These are phyloP conservation scores for Drosophila serrata DNA, from an alignment of 1,140 invertebrate genomes.

Conservation along the genomic window DNA sequence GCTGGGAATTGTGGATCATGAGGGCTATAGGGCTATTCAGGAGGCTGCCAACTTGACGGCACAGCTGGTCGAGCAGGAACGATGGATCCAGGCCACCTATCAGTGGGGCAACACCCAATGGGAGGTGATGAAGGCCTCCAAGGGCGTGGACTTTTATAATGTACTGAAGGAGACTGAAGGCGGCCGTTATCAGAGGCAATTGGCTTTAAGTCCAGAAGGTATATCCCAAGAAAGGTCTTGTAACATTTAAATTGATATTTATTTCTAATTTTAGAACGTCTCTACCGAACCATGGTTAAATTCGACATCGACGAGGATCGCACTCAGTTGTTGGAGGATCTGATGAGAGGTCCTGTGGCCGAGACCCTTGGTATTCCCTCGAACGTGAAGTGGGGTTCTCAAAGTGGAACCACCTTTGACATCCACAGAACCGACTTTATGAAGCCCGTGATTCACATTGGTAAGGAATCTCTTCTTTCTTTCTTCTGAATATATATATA, in stretches of 20 bases:
- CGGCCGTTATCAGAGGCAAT: slow-evolving; percentile 35
- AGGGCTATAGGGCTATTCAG: slow-evolving; percentile 87
- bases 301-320: slow-evolving; percentile 72
- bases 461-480: slow-evolving; percentile 80
- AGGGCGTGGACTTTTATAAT: slow-evolving; percentile 93
- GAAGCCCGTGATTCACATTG: slow-evolving; percentile 91
- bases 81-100: slow-evolving; percentile 88
- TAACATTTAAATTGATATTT: not conserved
- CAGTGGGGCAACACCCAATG: slow-evolving; percentile 89
- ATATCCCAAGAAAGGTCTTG: not conserved
- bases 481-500: not conserved
- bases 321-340: slow-evolving; percentile 81
- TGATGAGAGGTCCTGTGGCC: slow-evolving; percentile 92
- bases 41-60: slow-evolving; percentile 86
- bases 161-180: slow-evolving; percentile 86
- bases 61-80: slow-evolving; percentile 86
- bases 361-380: slow-evolving; percentile 88
- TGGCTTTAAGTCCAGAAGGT: slow-evolving; percentile 69
- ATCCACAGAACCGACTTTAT: slow-evolving; percentile 91
- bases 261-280: slow-evolving; percentile 41
- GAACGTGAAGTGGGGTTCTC: slow-evolving; percentile 88
- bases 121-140: slow-evolving; percentile 87
- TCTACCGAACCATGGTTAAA: slow-evolving; percentile 69
- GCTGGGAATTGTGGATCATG: slow-evolving; percentile 88
- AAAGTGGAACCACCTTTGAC: slow-evolving; percentile 88